Evolutionary conservation across 2,797 vertebrate species (phyloP), one percentile per base, ranked within the genome.

Genomic region (Thalassophryne amazonica): DNA sequence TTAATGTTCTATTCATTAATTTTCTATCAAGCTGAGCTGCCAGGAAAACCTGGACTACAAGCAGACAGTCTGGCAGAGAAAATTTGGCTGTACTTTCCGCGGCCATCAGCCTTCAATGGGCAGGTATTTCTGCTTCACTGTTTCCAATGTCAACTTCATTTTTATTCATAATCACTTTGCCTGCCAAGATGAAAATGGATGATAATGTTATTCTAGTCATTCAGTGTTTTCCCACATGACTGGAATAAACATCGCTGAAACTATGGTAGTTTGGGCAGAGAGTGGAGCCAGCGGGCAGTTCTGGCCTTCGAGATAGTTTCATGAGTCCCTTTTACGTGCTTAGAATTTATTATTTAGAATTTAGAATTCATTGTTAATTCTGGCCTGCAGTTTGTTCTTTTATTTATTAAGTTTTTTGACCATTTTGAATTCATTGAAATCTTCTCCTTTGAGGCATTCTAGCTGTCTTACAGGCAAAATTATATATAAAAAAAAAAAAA

Each of bases 61-160:
- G 10, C 6, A 32, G 18, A 24, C 21, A 27, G 32, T 12, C n/a
- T 25, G 52, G 70, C 75, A 57, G 51, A 64, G 43, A 62, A 49
- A 46, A 30, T n/a, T 16, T 78, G 80, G 74, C 20, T 31, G 27
- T 51, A 14, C 11, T 66, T 53, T 62, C 47, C 42, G 33, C 36
- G 60, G 66, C 60, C 57, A 57, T 60, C 41, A 32, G 57, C 37
- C 58, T 66, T 64, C 48, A 32, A 23, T 29, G 27, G 42, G 30
- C 53, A 75, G 56, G 36, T 60, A 70, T 35, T 58, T 49, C 56
- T 36, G 37, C 50, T 30, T 71, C 19, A 24, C 54, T 18, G 22
- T 74, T 67, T 73, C 71, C 73, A 64, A 60, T 46, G 46, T 73
- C 61, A 64, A 18, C 64, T 71, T 73, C 29, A 64, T 73, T 79